A percentile compares a stretch with the other conserved stretches of the same genome.
phyloP scores from a whole-genome alignment of 2,113 vertebrate genomes.

The Microtus ochrogaster region DNA sequence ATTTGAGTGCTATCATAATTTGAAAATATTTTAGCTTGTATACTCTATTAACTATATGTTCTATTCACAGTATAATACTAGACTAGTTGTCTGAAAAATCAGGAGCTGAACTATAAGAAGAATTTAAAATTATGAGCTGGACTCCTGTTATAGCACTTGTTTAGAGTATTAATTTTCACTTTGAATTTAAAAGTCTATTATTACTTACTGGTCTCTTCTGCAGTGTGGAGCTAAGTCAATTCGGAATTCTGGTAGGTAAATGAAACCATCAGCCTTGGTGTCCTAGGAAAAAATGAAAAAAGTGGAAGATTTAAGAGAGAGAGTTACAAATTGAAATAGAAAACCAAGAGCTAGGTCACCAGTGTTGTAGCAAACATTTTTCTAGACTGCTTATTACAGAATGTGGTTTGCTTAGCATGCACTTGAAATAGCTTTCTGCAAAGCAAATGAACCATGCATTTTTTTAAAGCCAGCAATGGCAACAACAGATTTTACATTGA shows the following conservation, averaged over 20 bases:
- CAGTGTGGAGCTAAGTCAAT: slow-evolving; percentile 94
- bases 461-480: slow-evolving; percentile 23
- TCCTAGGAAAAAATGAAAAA: slow-evolving; percentile 84
- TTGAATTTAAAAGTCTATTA: background rate
- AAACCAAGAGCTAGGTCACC: slow-evolving; percentile 18
- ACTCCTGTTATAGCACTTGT: background rate
- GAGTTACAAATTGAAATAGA: slow-evolving; percentile 18
- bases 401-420: slow-evolving; percentile 53
- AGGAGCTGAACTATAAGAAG: background rate
- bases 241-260: slow-evolving; percentile 95
- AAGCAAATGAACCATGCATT: slow-evolving; percentile 55
- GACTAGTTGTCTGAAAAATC: background rate
- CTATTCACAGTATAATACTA: background rate
- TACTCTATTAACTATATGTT: slow-evolving; percentile 2
- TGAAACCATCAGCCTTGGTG: slow-evolving; percentile 95
- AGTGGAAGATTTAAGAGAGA: background rate
- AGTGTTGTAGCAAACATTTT: background rate
- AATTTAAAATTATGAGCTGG: background rate
- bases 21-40: slow-evolving; percentile 14
- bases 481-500: slow-evolving; percentile 35
- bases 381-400: background rate
- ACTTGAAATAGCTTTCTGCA: slow-evolving; percentile 5
- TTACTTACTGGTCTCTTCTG: slow-evolving; percentile 94
- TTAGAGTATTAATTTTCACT: background rate
- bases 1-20: background rate